Conservation (phyloP, 2,113 vertebrate genomes). For the Pantherophis guttatus region DNA sequence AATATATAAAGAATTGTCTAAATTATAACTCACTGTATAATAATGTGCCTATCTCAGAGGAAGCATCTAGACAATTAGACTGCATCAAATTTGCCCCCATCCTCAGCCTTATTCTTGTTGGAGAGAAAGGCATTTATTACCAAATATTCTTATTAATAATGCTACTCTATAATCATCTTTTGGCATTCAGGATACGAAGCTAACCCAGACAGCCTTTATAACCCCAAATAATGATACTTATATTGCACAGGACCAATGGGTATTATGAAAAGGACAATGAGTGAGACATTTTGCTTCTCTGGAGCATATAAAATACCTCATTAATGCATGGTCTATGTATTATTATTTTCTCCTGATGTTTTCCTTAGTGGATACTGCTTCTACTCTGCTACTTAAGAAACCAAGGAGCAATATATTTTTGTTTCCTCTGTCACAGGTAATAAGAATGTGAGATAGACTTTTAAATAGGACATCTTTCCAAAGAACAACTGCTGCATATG, state of each 20-base stretch:
- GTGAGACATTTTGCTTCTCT: neutral
- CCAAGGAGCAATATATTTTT: neutral
- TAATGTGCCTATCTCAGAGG: too few species aligned
- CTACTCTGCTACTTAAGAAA: neutral
- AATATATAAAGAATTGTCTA: neutral
- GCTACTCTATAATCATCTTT: neutral
- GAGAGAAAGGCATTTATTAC: neutral
- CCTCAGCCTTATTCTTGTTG: neutral
- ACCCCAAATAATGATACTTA: neutral
- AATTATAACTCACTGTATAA: neutral
- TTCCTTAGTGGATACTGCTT: neutral
- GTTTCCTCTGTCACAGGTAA: conserved; percentile 15
- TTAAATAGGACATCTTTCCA: conserved; percentile 16
- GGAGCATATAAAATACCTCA: neutral
- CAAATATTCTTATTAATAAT: neutral
- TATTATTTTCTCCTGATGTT: neutral
- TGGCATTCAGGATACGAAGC: neutral
- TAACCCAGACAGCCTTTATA: neutral
- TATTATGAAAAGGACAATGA: neutral
- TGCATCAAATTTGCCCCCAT: neutral
- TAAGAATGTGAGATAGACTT: conserved; percentile 15
- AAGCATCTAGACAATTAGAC: neutral
- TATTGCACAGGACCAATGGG: neutral
- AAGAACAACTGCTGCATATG: neutral
- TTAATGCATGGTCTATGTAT: neutral